Evolutionary conservation across 2,797 vertebrate genomes (phyloP).

Genomic region (Scarus forsteni): DNA sequence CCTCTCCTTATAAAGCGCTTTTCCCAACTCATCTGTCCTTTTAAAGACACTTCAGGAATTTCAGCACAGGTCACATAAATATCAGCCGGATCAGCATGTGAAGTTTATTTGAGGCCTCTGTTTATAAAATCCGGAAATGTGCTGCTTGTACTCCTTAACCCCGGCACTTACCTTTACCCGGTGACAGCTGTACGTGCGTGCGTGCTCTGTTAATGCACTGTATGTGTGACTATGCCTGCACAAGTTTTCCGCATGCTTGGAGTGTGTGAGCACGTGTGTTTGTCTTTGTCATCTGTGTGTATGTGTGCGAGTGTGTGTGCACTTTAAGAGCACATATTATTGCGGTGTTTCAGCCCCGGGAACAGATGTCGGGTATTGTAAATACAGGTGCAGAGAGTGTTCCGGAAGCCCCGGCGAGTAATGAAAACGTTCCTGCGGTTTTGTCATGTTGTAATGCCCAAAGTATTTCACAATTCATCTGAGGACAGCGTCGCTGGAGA

Average conservation of each 20-base stretch:
- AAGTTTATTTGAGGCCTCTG: constrained; percentile 86
- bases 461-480: constrained; percentile 74
- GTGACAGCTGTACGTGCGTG: constrained; percentile 60
- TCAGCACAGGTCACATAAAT: constrained; percentile 89
- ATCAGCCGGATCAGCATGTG: constrained; percentile 87
- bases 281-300: constrained; percentile 41
- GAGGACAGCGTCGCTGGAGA: constrained; percentile 50
- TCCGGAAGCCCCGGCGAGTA: constrained; percentile 73
- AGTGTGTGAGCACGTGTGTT: constrained; percentile 41
- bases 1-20: constrained; percentile 91
- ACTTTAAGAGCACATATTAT: constrained; percentile 70
- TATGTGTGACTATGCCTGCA: constrained; percentile 17
- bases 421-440: constrained; percentile 75
- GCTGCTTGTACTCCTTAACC: constrained; percentile 77
- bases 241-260: constrained; percentile 34
- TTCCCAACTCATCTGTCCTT: constrained; percentile 87
- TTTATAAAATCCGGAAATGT: constrained; percentile 89
- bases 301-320: constrained; percentile 31
- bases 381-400: constrained; percentile 81
- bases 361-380: constrained; percentile 82
- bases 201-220: constrained; percentile 7
- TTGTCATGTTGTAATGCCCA: constrained; percentile 59
- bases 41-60: constrained; percentile 90
- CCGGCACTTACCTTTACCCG: constrained; percentile 70
- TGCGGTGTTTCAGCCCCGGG: constrained; percentile 63